phyloP scores from a whole-genome alignment of 2,113 vertebrate species.

The Dolichallabes microphthalmus region DNA sequence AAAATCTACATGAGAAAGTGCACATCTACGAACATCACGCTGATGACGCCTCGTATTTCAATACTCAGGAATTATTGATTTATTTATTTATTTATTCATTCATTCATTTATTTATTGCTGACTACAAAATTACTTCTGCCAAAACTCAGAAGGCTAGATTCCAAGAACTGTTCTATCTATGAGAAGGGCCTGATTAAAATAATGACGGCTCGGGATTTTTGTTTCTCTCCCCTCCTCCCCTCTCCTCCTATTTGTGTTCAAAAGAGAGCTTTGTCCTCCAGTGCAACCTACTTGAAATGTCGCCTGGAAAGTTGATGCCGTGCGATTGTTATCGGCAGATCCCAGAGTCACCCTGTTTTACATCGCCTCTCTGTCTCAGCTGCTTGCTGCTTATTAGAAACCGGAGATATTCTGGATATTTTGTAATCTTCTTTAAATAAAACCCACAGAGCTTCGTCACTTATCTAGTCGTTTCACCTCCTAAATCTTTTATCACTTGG shows the following conservation, averaged over 20 bases:
- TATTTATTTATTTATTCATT: too few species aligned
- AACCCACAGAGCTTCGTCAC: constrained; percentile 37
- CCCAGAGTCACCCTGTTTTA: constrained; percentile 67
- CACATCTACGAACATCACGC: neutral
- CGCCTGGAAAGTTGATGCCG: constrained; percentile 70
- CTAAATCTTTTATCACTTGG: neutral
- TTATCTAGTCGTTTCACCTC: neutral
- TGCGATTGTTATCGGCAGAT: constrained; percentile 78
- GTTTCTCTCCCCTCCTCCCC: constrained; percentile 5
- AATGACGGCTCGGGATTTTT: constrained; percentile 69
- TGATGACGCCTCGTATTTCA: neutral
- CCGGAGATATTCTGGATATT: constrained; percentile 61
- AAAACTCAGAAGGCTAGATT: neutral
- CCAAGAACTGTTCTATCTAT: constrained; percentile 58
- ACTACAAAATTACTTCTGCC: neutral
- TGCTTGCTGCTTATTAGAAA: constrained; percentile 78
- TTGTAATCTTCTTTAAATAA: constrained; percentile 43
- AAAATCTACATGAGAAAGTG: neutral
- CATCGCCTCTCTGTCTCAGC: constrained; percentile 73
- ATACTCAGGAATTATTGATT: neutral
- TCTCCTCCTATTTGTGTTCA: constrained; percentile 66
- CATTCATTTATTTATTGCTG: neutral
- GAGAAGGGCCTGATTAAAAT: constrained; percentile 67
- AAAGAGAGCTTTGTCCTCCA: constrained; percentile 80
- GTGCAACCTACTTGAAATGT: constrained; percentile 78